Percentiles rank a stretch among this genome's conserved stretches.
These are phyloP conservation scores for Ommatoiulus sabulosus DNA, from an alignment of 2,888 invertebrate genomes.

Conservation along the genomic window DNA sequence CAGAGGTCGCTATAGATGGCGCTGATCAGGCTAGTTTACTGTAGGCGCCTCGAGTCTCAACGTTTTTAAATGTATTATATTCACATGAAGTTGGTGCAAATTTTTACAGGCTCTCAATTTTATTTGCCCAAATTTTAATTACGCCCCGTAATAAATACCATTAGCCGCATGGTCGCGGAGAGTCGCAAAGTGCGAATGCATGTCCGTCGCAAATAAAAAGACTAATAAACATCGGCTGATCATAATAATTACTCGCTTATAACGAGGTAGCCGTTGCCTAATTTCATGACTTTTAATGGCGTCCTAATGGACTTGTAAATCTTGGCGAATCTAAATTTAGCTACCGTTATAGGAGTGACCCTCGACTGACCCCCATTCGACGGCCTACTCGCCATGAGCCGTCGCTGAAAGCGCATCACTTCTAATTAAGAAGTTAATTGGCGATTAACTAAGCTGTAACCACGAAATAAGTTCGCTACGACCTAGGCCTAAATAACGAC, in stretches of 20 bases:
- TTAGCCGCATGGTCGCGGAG: background rate
- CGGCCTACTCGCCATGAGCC: background rate
- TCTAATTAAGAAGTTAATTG: conserved; percentile 10
- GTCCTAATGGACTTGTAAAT: conserved; percentile 29
- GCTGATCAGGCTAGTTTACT: too few relatives aligned
- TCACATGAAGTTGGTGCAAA: background rate
- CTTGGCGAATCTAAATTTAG: background rate
- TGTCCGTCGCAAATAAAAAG: conserved; percentile 6
- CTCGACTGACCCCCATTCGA: background rate
- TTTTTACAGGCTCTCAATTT: background rate
- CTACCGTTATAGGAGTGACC: conserved; percentile 1
- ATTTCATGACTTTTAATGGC: conserved; percentile 30
- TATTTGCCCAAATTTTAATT: background rate
- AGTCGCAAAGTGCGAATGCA: background rate
- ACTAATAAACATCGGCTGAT: background rate
- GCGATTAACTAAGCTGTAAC: conserved; percentile 2
- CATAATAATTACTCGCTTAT: conserved; percentile 16
- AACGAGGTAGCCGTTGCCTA: conserved; percentile 18
- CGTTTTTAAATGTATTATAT: too few relatives aligned
- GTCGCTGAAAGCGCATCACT: background rate
- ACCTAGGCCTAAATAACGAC: background rate
- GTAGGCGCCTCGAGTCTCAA: too few relatives aligned
- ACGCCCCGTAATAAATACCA: background rate
- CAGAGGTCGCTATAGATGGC: too few relatives aligned
- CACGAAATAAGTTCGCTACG: background rate